phyloP scores from a whole-genome alignment of 2,888 invertebrate species.

The Aromia moschata region DNA sequence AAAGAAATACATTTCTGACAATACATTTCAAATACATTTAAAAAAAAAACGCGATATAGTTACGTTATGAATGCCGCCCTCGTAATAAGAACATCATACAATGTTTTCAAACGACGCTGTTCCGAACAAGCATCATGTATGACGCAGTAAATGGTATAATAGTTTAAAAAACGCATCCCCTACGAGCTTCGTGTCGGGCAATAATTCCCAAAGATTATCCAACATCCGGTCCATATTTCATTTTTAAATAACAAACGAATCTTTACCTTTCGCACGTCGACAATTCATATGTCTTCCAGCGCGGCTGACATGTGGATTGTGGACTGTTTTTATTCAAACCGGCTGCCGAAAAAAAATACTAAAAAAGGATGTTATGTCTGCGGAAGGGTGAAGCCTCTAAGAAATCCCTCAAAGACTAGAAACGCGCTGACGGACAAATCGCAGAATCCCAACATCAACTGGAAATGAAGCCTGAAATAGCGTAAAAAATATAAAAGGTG shows the following conservation, averaged over 20 bases:
- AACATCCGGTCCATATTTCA: constrained; percentile 37
- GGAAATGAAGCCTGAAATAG: constrained; percentile 27
- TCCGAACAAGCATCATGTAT: not conserved
- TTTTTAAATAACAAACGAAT: constrained; percentile 43
- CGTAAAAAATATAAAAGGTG: constrained; percentile 22
- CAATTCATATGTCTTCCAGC: constrained; percentile 39
- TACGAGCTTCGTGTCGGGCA: constrained; percentile 30
- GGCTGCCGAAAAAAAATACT: constrained; percentile 42
- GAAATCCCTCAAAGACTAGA: constrained; percentile 47
- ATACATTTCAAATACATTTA: too few relatives aligned
- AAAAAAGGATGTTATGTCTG: constrained; percentile 57
- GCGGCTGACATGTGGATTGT: constrained; percentile 39
- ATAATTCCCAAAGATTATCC: constrained; percentile 40
- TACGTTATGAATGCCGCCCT: not conserved
- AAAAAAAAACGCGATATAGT: too few relatives aligned
- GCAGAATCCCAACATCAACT: constrained; percentile 31
- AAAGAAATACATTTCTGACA: too few relatives aligned
- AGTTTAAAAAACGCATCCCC: constrained; percentile 31
- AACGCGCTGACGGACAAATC: constrained; percentile 52
- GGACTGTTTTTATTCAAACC: constrained; percentile 39
- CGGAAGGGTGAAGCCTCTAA: constrained; percentile 53
- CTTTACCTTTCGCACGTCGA: constrained; percentile 45
- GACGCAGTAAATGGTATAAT: constrained; percentile 18
- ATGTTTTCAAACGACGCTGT: not conserved
- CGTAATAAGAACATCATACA: not conserved